Conservation (phyloP, 2,797 vertebrate genomes). For the Arremon brunneinucha region DNA sequence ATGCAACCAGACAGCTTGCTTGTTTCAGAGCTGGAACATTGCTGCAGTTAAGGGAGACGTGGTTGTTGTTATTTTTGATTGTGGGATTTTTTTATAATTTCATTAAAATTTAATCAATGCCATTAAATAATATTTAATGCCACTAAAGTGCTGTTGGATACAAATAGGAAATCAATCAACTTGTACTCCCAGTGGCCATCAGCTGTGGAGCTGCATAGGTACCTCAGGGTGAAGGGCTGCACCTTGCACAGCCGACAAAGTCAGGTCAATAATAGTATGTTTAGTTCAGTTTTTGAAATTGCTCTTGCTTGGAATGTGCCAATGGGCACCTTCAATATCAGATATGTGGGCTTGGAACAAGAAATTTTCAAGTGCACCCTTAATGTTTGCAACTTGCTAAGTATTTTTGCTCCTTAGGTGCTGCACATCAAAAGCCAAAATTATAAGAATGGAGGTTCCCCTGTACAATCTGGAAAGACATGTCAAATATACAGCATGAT, state of each 20-base stretch:
- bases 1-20: slow-evolving; percentile 5
- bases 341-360: slow-evolving; percentile 1
- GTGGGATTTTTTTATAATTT: background rate
- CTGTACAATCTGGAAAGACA: background rate
- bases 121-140: slow-evolving; percentile 62
- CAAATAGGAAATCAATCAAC: slow-evolving; percentile 65
- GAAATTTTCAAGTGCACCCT: background rate
- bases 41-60: background rate
- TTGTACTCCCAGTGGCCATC: slow-evolving; percentile 40
- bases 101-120: slow-evolving; percentile 60
- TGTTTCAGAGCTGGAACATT: slow-evolving; percentile 1
- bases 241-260: slow-evolving; percentile 51
- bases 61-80: background rate
- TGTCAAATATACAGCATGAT: background rate
- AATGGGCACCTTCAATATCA: background rate
- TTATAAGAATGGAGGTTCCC: background rate
- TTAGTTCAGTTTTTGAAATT: slow-evolving; percentile 38
- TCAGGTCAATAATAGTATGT: slow-evolving; percentile 38
- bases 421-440: slow-evolving; percentile 1
- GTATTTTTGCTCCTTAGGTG: background rate
- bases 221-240: background rate
- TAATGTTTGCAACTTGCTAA: background rate
- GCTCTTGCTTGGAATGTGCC: background rate
- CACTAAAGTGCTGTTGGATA: slow-evolving; percentile 10
- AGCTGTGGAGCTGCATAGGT: background rate